phyloP scores from a whole-genome alignment of 2,797 vertebrate genomes.

The Cryptoprocta ferox region DNA sequence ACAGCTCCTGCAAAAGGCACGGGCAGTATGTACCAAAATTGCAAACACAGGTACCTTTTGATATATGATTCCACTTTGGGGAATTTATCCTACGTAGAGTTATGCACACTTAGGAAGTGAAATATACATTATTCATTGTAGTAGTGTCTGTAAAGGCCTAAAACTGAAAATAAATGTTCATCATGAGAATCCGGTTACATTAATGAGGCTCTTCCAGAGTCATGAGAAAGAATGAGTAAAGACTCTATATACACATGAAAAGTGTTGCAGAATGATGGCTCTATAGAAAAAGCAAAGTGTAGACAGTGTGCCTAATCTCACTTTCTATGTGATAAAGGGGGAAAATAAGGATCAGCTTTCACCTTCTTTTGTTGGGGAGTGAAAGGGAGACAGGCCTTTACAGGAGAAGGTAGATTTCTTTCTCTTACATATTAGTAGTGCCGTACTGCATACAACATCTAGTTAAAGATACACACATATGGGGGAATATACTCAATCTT shows the following conservation, averaged over 20 bases:
- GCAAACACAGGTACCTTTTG: not conserved
- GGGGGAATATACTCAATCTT: not conserved
- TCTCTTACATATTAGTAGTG: not conserved
- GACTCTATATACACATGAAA: not conserved
- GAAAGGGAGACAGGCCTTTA: not conserved
- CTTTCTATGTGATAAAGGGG: not conserved
- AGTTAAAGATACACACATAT: not conserved
- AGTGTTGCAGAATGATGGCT: not conserved
- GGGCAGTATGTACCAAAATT: not conserved
- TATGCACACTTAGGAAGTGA: not conserved
- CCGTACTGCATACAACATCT: not conserved
- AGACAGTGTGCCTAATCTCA: not conserved
- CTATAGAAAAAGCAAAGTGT: not conserved
- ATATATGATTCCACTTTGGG: not conserved
- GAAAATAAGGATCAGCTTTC: not conserved
- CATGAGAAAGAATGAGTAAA: not conserved
- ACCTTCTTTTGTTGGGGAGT: not conserved
- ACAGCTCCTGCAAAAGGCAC: not conserved
- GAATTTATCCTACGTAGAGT: not conserved
- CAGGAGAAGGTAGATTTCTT: not conserved
- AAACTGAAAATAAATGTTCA: not conserved
- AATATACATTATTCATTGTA: not conserved
- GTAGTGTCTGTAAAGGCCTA: not conserved
- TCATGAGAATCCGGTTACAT: not conserved
- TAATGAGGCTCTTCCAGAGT: fast-evolving